Conservation (phyloP, 2,113 vertebrate genomes). For the Irena cyanogastra region DNA sequence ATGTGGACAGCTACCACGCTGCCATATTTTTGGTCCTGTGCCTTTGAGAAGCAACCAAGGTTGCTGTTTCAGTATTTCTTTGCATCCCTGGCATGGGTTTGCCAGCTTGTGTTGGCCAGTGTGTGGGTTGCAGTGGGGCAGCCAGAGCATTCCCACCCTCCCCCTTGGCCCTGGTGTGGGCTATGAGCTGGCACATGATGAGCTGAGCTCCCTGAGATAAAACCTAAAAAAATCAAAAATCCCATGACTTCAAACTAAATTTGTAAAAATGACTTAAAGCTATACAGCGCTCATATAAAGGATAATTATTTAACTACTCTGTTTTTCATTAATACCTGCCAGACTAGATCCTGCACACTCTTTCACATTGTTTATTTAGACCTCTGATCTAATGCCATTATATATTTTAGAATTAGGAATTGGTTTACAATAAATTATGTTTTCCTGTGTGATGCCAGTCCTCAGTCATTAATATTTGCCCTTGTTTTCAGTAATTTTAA, state of each 20-base stretch:
- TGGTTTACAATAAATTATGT: background rate
- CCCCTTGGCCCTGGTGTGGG: background rate
- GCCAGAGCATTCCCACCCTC: background rate
- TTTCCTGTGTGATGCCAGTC: background rate
- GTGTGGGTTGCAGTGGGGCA: background rate
- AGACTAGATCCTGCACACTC: background rate
- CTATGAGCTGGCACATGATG: rapidly evolving
- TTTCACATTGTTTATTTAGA: background rate
- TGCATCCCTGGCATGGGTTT: background rate
- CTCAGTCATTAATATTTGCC: background rate
- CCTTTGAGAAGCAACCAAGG: background rate
- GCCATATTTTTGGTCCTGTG: background rate
- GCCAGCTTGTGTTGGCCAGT: background rate
- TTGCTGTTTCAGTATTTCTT: background rate
- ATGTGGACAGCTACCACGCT: background rate
- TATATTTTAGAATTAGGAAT: background rate
- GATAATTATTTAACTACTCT: background rate
- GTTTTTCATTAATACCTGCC: background rate
- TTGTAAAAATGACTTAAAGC: background rate
- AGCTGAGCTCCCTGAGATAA: background rate
- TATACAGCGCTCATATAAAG: background rate
- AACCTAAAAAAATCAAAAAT: background rate
- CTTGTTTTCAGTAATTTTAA: background rate
- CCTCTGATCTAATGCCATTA: background rate
- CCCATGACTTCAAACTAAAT: background rate